A percentile compares a stretch with the other conserved stretches of the same genome.
phyloP scores from a whole-genome alignment of 2,113 vertebrate genomes.

The human region GRCh38 chr7:113077501-113078000 shows the following conservation, averaged over 20 bases:
- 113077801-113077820: background rate
- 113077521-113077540: background rate
- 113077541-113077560: conserved; percentile 22
- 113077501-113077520: background rate
- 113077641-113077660: conserved; percentile 62
- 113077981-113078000: conserved; percentile 38
- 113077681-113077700: conserved; percentile 53
- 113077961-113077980: background rate
- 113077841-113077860: background rate
- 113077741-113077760: conserved; percentile 9
- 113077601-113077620: conserved; percentile 49
- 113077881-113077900: background rate
- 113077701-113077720: conserved; percentile 65
- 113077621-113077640: conserved; percentile 53
- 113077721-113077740: conserved; percentile 19
- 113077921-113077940: background rate
- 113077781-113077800: conserved; percentile 20
- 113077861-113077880: background rate
- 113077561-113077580: conserved; percentile 35
- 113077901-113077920: conserved; percentile 14
- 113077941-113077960: background rate
- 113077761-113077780: background rate
- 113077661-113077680: conserved; percentile 63
- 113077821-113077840: background rate
- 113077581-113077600: background rate